A percentile compares a stretch with the other conserved stretches of the same genome.
phyloP scores from a whole-genome alignment of 2,113 vertebrate species.

The Tragelaphus buxtoni region DNA sequence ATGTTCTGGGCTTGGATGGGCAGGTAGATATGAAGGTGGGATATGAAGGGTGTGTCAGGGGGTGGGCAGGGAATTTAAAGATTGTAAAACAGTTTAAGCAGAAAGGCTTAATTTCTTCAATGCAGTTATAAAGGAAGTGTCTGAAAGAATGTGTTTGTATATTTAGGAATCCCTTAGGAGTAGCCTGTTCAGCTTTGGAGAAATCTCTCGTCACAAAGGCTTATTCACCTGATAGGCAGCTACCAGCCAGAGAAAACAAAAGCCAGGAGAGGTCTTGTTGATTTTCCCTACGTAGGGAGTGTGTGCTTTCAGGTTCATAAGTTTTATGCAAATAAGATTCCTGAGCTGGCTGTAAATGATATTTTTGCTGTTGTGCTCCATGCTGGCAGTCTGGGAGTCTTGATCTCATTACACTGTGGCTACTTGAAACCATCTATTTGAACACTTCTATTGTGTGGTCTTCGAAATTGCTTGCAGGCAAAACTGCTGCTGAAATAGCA shows the following conservation, averaged over 20 bases:
- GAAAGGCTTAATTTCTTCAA: background rate
- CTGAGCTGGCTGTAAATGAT: background rate
- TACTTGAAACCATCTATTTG: conserved; percentile 61
- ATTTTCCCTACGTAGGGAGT: background rate
- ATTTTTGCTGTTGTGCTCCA: conserved; percentile 41
- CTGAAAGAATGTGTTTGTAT: background rate
- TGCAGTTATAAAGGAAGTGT: background rate
- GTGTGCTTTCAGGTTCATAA: background rate
- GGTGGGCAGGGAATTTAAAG: background rate
- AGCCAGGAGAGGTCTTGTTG: background rate
- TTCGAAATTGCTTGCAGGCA: conserved; percentile 54
- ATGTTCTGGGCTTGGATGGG: background rate
- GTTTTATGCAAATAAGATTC: conserved; percentile 58
- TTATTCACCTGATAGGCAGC: background rate
- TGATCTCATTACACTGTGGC: conserved; percentile 64
- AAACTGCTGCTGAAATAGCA: conserved; percentile 35
- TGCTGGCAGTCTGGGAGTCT: conserved; percentile 24
- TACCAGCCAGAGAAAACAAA: conserved; percentile 38
- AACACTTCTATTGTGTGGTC: conserved; percentile 55
- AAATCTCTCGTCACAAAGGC: background rate
- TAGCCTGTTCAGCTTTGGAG: background rate
- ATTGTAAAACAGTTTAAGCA: background rate
- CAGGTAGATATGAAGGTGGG: background rate
- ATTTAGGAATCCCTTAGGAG: background rate
- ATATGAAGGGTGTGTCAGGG: rapidly evolving